phyloP scores from a whole-genome alignment of 37 sponge, comb jelly and placozoan species.

The Cliona cf. orientalis region DNA sequence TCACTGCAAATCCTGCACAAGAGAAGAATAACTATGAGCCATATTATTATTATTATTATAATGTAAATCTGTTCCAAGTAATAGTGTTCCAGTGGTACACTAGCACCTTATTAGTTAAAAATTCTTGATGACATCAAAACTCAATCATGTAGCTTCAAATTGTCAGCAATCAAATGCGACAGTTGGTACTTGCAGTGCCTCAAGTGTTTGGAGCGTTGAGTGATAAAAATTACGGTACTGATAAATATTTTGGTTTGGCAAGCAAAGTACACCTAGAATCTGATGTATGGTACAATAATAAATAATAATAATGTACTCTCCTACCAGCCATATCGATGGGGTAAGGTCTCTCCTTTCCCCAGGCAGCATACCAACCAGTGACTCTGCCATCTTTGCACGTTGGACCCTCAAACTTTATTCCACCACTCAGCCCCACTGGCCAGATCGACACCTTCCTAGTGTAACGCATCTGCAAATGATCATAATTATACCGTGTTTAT shows the following conservation, averaged over 20 bases:
- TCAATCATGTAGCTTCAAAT: no score
- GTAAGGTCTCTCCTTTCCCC: slow-evolving; percentile 69
- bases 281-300: neutral
- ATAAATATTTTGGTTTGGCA: no score
- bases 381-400: slow-evolving; percentile 71
- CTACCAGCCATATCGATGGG: slow-evolving; percentile 88
- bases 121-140: no score
- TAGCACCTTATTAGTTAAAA: no score
- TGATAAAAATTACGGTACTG: no score
- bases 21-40: neutral
- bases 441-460: slow-evolving; percentile 79
- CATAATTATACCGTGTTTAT: neutral
- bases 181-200: no score
- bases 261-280: no score
- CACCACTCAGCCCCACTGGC: slow-evolving; percentile 90
- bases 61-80: neutral
- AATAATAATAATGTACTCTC: no score
- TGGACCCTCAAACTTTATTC: slow-evolving; percentile 87
- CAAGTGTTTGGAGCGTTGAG: no score
- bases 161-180: no score
- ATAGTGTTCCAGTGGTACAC: no score
- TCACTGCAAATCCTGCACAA: slow-evolving; percentile 80
- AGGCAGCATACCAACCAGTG: slow-evolving; percentile 76
- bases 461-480: slow-evolving; percentile 72
- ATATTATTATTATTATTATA: neutral